phyloP scores from a whole-genome alignment of 2,113 vertebrate genomes.

The Bufo gargarizans region DNA sequence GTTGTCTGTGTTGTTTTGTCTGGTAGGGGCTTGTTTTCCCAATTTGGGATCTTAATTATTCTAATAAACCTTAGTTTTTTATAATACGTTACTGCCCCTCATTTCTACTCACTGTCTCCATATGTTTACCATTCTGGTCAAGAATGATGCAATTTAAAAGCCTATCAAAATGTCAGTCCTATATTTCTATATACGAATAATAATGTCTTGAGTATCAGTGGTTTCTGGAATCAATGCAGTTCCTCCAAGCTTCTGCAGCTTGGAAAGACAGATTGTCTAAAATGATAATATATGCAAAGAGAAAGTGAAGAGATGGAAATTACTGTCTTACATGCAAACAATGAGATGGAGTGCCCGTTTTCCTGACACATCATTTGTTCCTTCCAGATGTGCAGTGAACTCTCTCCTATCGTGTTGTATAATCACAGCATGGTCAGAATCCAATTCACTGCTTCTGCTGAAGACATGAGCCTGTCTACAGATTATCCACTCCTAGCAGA shows the following conservation, averaged over 20 bases:
- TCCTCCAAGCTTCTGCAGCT: conserved; percentile 3
- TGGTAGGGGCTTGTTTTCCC: too few relatives aligned
- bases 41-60: too few relatives aligned
- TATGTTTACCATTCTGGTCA: conserved; percentile 17
- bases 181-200: conserved; percentile 22
- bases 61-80: too few relatives aligned
- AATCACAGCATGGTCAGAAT: conserved; percentile 29
- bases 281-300: conserved; percentile 14
- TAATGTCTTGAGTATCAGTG: conserved; percentile 13
- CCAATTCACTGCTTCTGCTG: conserved; percentile 2
- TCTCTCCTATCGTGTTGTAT: conserved; percentile 45
- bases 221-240: conserved; percentile 18
- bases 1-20: too few relatives aligned
- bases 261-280: conserved; percentile 20
- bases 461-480: conserved; percentile 43
- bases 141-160: conserved; percentile 4
- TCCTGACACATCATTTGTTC: conserved; percentile 37
- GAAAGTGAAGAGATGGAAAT: conserved; percentile 37
- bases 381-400: conserved; percentile 51
- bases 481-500: conserved; percentile 55
- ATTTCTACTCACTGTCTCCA: too few relatives aligned
- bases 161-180: not conserved
- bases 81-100: too few relatives aligned
- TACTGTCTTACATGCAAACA: conserved; percentile 51
- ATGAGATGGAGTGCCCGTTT: conserved; percentile 33